Percentiles rank a stretch among this genome's conserved stretches.
These are phyloP conservation scores for Pygmarrhopalites habei DNA, from an alignment of 1,140 invertebrate species.

Conservation along the genomic window DNA sequence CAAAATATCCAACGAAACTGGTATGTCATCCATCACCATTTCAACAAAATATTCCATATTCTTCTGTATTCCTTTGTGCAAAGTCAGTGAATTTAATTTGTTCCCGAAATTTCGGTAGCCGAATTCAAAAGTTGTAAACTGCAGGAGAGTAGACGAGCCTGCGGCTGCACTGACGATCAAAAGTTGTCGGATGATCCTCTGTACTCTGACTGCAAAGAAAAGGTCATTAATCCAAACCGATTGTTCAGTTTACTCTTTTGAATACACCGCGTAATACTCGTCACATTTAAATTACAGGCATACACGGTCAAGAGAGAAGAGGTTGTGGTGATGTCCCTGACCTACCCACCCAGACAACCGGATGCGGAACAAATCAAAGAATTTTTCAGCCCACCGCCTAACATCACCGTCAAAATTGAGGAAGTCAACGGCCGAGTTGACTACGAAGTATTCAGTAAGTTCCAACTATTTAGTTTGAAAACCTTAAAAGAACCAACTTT, in stretches of 20 bases:
- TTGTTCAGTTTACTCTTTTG: background rate
- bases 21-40: background rate
- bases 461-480: background rate
- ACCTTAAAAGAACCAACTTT: background rate
- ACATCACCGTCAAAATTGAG: constrained; percentile 14
- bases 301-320: background rate
- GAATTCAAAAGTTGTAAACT: background rate
- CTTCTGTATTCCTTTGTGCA: background rate
- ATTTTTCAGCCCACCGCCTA: constrained; percentile 3
- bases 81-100: background rate
- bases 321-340: background rate
- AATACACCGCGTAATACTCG: background rate
- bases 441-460: constrained; percentile 11
- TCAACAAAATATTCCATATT: background rate
- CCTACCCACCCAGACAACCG: constrained; percentile 6
- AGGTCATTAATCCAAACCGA: background rate
- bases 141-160: background rate
- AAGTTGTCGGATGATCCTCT: background rate
- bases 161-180: background rate
- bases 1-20: background rate
- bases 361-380: constrained; percentile 7
- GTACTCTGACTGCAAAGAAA: constrained; percentile 16
- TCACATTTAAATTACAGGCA: background rate
- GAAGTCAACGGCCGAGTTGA: constrained; percentile 17
- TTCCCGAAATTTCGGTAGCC: background rate